Evolutionary conservation across 2,113 vertebrate genomes (phyloP).

Genomic region (Turnix velox): DNA sequence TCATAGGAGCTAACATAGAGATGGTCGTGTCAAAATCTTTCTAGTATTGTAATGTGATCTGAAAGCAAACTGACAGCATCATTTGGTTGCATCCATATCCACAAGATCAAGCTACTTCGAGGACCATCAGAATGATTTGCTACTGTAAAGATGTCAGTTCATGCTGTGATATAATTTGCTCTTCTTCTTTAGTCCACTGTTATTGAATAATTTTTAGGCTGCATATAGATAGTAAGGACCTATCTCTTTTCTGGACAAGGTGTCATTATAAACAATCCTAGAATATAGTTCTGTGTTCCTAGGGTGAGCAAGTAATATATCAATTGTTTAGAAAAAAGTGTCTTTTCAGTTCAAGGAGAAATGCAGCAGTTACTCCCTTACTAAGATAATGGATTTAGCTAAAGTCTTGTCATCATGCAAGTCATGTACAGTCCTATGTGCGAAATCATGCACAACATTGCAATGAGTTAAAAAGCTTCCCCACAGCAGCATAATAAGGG

Average conservation of each 20-base stretch:
- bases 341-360: neutral
- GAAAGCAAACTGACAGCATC: neutral
- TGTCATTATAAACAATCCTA: neutral
- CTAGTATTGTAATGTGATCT: slow-evolving; percentile 9
- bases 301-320: neutral
- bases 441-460: neutral
- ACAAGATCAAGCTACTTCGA: neutral
- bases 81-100: neutral
- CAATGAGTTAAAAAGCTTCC: neutral
- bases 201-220: neutral
- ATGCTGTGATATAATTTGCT: neutral
- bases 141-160: neutral
- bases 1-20: neutral
- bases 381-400: neutral
- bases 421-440: neutral
- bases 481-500: neutral
- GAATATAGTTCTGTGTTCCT: neutral
- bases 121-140: neutral
- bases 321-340: neutral
- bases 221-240: neutral
- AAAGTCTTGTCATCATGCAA: neutral
- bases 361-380: neutral
- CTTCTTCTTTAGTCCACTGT: neutral
- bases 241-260: neutral
- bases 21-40: neutral